A percentile compares a stretch with the other conserved stretches of the same genome.
phyloP scores from a whole-genome alignment of 2,797 vertebrate genomes.

The Lagodon rhomboides region DNA sequence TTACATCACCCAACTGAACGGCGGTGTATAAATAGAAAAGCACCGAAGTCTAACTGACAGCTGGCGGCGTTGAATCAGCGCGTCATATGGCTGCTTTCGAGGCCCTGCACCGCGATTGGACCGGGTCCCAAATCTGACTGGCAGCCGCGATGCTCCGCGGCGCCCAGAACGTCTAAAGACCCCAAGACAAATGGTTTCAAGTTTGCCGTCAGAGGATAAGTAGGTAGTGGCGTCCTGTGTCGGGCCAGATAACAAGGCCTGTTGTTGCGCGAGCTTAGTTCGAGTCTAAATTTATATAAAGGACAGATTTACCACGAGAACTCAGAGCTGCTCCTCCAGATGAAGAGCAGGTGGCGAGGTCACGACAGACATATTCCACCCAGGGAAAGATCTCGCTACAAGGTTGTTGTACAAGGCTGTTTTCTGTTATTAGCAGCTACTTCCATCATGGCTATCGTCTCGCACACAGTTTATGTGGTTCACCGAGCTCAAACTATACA shows the following conservation, averaged over 20 bases:
- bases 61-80: conserved; percentile 50
- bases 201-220: conserved; percentile 54
- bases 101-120: conserved; percentile 49
- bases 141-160: conserved; percentile 52
- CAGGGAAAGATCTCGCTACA: neutral
- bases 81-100: conserved; percentile 49
- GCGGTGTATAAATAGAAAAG: conserved; percentile 58
- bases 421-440: neutral
- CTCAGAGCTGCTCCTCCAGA: conserved; percentile 40
- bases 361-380: conserved; percentile 30
- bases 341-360: conserved; percentile 30
- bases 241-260: conserved; percentile 60
- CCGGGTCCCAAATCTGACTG: conserved; percentile 53
- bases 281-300: conserved; percentile 46
- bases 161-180: conserved; percentile 51
- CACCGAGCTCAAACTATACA: neutral
- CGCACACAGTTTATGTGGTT: neutral
- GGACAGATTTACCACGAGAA: conserved; percentile 48
- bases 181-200: conserved; percentile 60
- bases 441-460: neutral
- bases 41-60: conserved; percentile 51
- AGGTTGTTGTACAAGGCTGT: neutral
- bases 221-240: conserved; percentile 44
- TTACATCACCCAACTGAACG: conserved; percentile 35
- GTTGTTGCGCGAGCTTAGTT: conserved; percentile 28